Evolutionary conservation across 2,888 invertebrate species (phyloP).

Genomic region (Conus canariensis): DNA sequence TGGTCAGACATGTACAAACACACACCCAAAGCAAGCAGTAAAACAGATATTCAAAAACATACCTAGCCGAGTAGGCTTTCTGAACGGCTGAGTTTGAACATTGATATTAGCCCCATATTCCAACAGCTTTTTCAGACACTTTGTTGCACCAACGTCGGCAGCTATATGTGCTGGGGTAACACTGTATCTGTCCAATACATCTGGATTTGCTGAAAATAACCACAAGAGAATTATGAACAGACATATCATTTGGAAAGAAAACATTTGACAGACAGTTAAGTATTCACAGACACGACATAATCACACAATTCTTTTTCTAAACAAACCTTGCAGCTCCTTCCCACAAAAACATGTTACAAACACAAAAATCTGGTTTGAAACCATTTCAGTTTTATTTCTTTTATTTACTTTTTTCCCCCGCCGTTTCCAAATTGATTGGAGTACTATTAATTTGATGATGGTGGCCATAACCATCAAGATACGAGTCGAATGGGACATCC

Average conservation of each 20-base stretch:
- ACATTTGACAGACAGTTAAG: too few relatives aligned
- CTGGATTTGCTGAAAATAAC: constrained; percentile 68
- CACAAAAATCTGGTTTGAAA: neutral
- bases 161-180: constrained; percentile 76
- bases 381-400: too few relatives aligned
- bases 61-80: constrained; percentile 64
- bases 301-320: too few relatives aligned
- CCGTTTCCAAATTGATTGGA: too few relatives aligned
- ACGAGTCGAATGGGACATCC: too few relatives aligned
- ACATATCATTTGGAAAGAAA: too few relatives aligned
- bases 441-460: too few relatives aligned
- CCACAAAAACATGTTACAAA: neutral
- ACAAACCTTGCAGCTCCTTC: too few relatives aligned
- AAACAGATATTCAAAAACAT: constrained; percentile 64
- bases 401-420: too few relatives aligned
- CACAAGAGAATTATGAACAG: neutral
- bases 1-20: neutral
- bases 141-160: constrained; percentile 72
- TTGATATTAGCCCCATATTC: constrained; percentile 74
- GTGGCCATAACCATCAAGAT: too few relatives aligned
- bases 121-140: constrained; percentile 69
- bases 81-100: constrained; percentile 70
- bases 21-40: constrained; percentile 39
- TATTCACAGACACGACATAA: too few relatives aligned
- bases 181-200: constrained; percentile 75